Base-by-base conservation (phyloP, 1,140 invertebrate species). In the Pseudachorutes palmiensis region DNA sequence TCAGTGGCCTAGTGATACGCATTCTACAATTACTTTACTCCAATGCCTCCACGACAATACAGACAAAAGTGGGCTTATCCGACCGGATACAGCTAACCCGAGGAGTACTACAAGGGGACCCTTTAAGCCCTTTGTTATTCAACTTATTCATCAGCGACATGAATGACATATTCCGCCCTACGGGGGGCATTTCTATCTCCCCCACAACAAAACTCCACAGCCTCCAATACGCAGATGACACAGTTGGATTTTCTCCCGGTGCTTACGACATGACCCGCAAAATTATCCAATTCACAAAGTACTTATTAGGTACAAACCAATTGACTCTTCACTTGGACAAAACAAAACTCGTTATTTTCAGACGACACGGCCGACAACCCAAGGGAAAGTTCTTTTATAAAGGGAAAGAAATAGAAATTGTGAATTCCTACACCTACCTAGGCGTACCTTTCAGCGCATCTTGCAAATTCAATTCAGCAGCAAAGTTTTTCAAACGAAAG, bases 221-320 rank as follows among this genome's bases (percentile, higher is more conserved):
- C 12, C 26, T 57, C 3, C 14, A 14, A 57, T 57, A 57, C 24
- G 51, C 51, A 5, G 51, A 57, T 57, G 51, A 57, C 24, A 5
- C 26, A 57, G 51, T 57, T 9, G 26, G 3, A 5, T 22, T 57
- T 5, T 5, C 51, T 14, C 14, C 14, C 12, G 5, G 9, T 26
- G 9, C 51, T 5, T 14, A 9, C 5, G 26, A 57, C 51, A 14
- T 57, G 26, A 5, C 5, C 5, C 14, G 61, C 2, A 74, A 74
- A 68, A 57, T 73, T 26, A 69, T 75, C n/a, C 32, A 62, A 28
- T 49, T 75, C 1, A 28, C 49, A 29, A n/a, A 58, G 14, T 66
- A 66, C 32, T n/a, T n/a, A n/a, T 66, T 58, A 24, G 28, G 36
- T 2, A 30, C 33, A 41, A n/a, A 55, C 9, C 19, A 22, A 9